Evolutionary conservation across 1,140 invertebrate genomes (phyloP).

Genomic region (Anoplophora glabripennis): DNA sequence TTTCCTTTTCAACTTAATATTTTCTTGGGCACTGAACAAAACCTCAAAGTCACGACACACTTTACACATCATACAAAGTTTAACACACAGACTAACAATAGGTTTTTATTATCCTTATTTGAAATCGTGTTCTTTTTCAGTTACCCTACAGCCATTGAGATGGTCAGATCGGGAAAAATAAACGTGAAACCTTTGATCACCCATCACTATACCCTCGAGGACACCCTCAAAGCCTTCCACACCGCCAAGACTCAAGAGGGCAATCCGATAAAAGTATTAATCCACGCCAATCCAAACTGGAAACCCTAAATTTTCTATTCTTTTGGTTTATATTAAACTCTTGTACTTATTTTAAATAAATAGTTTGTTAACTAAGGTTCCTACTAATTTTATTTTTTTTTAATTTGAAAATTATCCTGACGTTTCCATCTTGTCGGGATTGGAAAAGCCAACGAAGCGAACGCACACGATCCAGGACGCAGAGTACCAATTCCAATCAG

Average conservation of each 20-base stretch:
- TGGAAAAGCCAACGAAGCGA: not conserved
- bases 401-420: too few species aligned
- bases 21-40: too few species aligned
- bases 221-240: slow-evolving; percentile 85
- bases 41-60: too few species aligned
- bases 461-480: too few species aligned
- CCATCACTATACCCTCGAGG: slow-evolving; percentile 83
- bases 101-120: too few species aligned
- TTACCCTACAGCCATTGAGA: slow-evolving; percentile 79
- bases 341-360: slow-evolving; percentile 7
- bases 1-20: too few species aligned
- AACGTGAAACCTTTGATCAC: slow-evolving; percentile 88
- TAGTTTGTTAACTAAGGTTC: not conserved
- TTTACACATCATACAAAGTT: too few species aligned
- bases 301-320: slow-evolving; percentile 28
- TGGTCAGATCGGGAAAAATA: slow-evolving; percentile 79
- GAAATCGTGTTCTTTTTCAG: slow-evolving; percentile 51
- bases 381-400: not conserved
- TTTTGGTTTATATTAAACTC: not conserved
- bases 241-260: slow-evolving; percentile 66
- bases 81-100: too few species aligned
- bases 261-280: slow-evolving; percentile 89
- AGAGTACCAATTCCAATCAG: too few species aligned
- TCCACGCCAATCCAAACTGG: slow-evolving; percentile 66
- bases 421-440: too few species aligned